Base-by-base conservation (phyloP, 2,888 invertebrate species). In the Orchesellides sinensis region DNA sequence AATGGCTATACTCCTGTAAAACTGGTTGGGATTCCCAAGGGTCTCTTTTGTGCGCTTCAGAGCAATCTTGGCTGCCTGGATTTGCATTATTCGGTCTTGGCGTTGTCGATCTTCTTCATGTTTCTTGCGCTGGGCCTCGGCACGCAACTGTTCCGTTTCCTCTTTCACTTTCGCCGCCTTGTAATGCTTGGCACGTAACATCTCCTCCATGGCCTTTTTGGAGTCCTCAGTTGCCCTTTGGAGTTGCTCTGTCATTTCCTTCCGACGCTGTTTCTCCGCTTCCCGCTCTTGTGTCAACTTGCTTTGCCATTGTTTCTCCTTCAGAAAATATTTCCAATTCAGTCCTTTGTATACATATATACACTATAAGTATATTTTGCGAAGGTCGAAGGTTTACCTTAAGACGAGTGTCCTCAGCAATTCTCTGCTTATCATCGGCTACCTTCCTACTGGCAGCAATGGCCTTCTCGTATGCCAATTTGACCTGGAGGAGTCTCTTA, bases 401-500 rank as follows among this genome's bases (percentile, higher is more conserved):
- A 19, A 73, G 40, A 14, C 83, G 17, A 0, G 70, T 78, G 2
- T 27, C 52, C 27, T 79, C 73, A 1, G 74, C 83, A 61, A 78
- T 59, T 23, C 59, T 74, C 21, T 70, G 74, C 29, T 83, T 83
- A 32, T 69, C 80, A 27, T 61, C 70, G 0, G 69, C 49, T 27
- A 74, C 69, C 21, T 83, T 78, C 12, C 80, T 61, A 14, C 65
- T 56, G 0, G 84, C 84, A n/a, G 84, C 84, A 29, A 63, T 83
- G 1, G 84, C 84, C 40, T 59, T 84, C 54, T 84, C 83, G 32
- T 84, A 84, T 1, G 84, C 79, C 14, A 84, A 52, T 23, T 69
- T 83, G 0, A 83, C 56, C 23, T 84, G 56, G 0, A 84, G 54
- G 1, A 78, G 23, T 8, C 74, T 63, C n/a, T 77, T 84, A 2